phyloP scores from a whole-genome alignment of 2,797 vertebrate species.

The Micropoecilia bifurca region DNA sequence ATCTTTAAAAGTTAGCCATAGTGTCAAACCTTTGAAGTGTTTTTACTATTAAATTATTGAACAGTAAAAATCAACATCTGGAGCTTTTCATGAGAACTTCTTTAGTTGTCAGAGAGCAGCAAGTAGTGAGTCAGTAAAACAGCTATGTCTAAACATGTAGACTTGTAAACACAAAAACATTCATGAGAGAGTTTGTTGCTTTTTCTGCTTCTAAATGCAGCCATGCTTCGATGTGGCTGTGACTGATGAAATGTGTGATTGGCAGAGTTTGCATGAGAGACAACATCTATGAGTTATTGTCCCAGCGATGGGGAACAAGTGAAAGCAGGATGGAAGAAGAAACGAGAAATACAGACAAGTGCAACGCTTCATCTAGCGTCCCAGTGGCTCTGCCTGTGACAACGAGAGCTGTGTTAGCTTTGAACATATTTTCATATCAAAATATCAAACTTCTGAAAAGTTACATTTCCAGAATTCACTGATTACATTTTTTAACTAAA shows the following conservation, averaged over 20 bases:
- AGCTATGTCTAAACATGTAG: slow-evolving; percentile 2
- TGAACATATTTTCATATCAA: not conserved
- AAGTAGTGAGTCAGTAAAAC: slow-evolving; percentile 12
- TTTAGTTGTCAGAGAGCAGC: slow-evolving; percentile 9
- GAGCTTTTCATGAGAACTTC: not conserved
- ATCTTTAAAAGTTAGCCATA: not conserved
- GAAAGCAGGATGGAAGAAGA: slow-evolving; percentile 52
- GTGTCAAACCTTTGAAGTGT: not conserved
- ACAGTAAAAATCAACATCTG: slow-evolving; percentile 5
- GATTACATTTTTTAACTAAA: not conserved
- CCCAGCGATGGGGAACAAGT: slow-evolving; percentile 43
- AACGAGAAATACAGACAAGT: slow-evolving; percentile 66
- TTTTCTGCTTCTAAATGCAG: slow-evolving; percentile 43
- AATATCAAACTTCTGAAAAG: not conserved
- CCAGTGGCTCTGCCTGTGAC: slow-evolving; percentile 64
- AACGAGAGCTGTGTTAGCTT: slow-evolving; percentile 59
- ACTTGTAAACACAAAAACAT: slow-evolving; percentile 9
- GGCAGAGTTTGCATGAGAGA: slow-evolving; percentile 31
- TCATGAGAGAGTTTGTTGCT: slow-evolving; percentile 26
- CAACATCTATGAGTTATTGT: slow-evolving; percentile 35
- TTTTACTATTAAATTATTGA: not conserved
- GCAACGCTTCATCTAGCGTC: slow-evolving; percentile 71
- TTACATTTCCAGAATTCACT: not conserved
- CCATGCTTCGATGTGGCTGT: slow-evolving; percentile 22
- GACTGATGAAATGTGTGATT: slow-evolving; percentile 24